Conservation (phyloP, 2,888 invertebrate species). For the Blastobasis adustella region DNA sequence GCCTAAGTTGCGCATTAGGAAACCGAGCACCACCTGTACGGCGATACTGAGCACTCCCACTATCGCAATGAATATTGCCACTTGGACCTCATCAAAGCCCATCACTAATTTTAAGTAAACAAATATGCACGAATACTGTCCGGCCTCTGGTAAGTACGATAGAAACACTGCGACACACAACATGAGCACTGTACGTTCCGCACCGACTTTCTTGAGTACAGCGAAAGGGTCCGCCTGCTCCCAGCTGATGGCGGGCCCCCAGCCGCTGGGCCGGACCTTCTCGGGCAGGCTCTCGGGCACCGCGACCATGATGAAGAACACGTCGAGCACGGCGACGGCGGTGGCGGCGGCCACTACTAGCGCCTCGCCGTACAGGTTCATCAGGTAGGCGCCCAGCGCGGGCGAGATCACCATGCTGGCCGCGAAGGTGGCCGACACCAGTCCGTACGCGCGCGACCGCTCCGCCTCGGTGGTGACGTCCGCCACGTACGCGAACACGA, state of each 20-base stretch:
- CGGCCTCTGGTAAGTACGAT: slow-evolving; percentile 98
- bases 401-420: slow-evolving; percentile 99
- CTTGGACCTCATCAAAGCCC: slow-evolving; percentile 95
- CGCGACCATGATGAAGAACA: slow-evolving; percentile 97
- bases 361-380: slow-evolving; percentile 88
- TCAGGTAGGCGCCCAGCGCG: slow-evolving; percentile 92
- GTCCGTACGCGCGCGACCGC: slow-evolving; percentile 94
- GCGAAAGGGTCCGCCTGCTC: slow-evolving; percentile 99
- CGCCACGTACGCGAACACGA: slow-evolving; percentile 99
- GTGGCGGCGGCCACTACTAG: slow-evolving; percentile 96
- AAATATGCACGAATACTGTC: slow-evolving; percentile 99
- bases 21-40: slow-evolving; percentile 91
- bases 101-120: slow-evolving; percentile 98
- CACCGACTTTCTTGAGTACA: slow-evolving; percentile 92
- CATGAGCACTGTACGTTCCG: slow-evolving; percentile 96
- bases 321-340: slow-evolving; percentile 95
- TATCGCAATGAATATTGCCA: slow-evolving; percentile 97
- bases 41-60: slow-evolving; percentile 97
- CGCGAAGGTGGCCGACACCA: slow-evolving; percentile 99
- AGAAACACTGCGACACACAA: slow-evolving; percentile 98
- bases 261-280: slow-evolving; percentile 84
- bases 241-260: slow-evolving; percentile 94
- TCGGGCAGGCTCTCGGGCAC: slow-evolving; percentile 99
- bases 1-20: slow-evolving; percentile 89
- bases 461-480: slow-evolving; percentile 98